phyloP scores from a whole-genome alignment of 92 coral and sea anemone species.

The Meandrina meandrites region DNA sequence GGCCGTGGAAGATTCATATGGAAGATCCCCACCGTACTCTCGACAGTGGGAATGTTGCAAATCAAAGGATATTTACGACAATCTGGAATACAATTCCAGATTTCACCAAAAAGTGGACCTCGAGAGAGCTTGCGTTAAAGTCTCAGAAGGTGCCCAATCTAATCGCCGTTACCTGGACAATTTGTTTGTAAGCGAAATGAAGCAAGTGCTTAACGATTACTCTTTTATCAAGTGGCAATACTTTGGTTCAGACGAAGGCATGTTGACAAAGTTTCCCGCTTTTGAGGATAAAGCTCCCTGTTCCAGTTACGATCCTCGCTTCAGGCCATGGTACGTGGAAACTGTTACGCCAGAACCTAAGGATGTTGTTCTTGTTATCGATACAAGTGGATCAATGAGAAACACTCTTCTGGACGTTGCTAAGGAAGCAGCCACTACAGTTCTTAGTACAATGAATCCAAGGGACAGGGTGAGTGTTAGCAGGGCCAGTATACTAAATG shows the following conservation, averaged over 20 bases:
- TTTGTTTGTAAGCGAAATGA: slow-evolving; percentile 33
- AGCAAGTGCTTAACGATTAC: background rate
- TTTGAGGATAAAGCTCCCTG: slow-evolving; percentile 30
- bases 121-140: slow-evolving; percentile 30
- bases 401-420: slow-evolving; percentile 26
- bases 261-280: slow-evolving; percentile 48
- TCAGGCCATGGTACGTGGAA: slow-evolving; percentile 69
- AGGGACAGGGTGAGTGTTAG: slow-evolving; percentile 54
- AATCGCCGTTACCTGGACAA: slow-evolving; percentile 43
- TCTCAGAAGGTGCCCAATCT: slow-evolving; percentile 22
- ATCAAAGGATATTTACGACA: background rate
- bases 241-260: slow-evolving; percentile 70
- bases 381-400: slow-evolving; percentile 64
- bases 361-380: slow-evolving; percentile 66
- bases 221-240: slow-evolving; percentile 63
- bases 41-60: slow-evolving; percentile 59
- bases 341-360: slow-evolving; percentile 61
- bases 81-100: slow-evolving; percentile 49
- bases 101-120: slow-evolving; percentile 53
- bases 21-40: background rate
- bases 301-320: slow-evolving; percentile 52
- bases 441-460: slow-evolving; percentile 61
- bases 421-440: slow-evolving; percentile 55
- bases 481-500: too few species aligned
- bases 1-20: slow-evolving; percentile 57